Percentiles rank a stretch among this genome's conserved stretches.
Conservation (phyloP, 2,797 vertebrate genomes). For the Acestrorhynchus altus region DNA sequence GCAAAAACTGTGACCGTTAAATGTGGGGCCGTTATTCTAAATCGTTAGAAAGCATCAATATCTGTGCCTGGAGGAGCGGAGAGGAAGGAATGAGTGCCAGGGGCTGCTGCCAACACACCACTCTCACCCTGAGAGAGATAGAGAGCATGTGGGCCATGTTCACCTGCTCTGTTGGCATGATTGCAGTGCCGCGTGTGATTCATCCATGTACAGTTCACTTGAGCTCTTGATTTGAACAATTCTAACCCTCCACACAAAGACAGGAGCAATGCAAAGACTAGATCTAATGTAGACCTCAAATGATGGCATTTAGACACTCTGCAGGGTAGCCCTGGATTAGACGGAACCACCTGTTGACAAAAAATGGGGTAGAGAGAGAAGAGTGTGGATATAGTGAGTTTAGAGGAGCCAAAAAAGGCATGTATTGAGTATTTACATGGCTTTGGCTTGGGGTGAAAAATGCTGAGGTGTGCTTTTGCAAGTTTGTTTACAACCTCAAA, state of each 20-base stretch:
- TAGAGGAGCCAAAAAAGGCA: background rate
- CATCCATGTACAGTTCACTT: constrained; percentile 1
- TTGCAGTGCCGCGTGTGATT: background rate
- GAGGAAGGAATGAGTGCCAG: constrained; percentile 21
- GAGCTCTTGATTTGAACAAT: background rate
- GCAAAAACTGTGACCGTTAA: constrained; percentile 57
- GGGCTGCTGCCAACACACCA: background rate
- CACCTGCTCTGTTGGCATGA: background rate
- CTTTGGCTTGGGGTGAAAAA: too few relatives aligned
- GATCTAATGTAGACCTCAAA: constrained; percentile 4
- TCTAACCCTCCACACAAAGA: background rate
- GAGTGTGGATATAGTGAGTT: background rate
- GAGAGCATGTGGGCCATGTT: constrained; percentile 4
- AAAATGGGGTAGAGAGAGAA: background rate
- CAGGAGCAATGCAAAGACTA: background rate
- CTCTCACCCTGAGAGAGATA: constrained; percentile 17
- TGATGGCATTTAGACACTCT: background rate
- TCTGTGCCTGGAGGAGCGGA: background rate
- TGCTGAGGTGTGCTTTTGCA: too few relatives aligned
- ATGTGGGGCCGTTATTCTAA: constrained; percentile 60
- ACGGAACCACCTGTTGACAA: background rate
- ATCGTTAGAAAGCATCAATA: constrained; percentile 59
- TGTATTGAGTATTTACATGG: too few relatives aligned
- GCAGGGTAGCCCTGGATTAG: background rate
- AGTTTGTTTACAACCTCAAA: too few relatives aligned